Evolutionary conservation across 2,113 vertebrate species (phyloP), one percentile per base, ranked within the genome.

Genomic region (Etia nguti): DNA sequence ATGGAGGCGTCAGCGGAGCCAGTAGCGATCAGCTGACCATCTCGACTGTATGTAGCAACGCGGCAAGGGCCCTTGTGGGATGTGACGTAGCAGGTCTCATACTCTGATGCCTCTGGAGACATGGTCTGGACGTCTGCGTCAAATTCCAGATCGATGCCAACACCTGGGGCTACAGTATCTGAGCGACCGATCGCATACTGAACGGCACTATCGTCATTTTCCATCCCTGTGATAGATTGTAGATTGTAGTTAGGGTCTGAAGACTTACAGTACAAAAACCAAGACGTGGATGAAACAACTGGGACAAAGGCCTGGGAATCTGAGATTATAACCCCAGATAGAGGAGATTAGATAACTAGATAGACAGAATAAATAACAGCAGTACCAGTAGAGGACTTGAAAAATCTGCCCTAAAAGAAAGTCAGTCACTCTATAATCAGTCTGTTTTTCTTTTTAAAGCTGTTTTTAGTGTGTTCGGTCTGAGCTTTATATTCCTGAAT

Each of bases 151-250:
- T 99, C 98, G 43, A 99, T 99, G 3, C 98, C 98, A 0, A 99
- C 98, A 56, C 98, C 98, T 0, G 98, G 98, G 3, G 98, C 98
- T 18, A 99, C 98, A 0, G 98, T 99, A 48, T 99, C 99, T 0
- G 98, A 99, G 43, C 98, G 98, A 8, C 98, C 99, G 3, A 99
- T 99, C 8, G 98, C 98, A n/a, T 99, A 99, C 81, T 99, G 98
- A 3, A 99, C 98, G 0, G 98, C 97, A 0, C 96, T 98, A 93
- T 99, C 98, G 3, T 99, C 99, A 0, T 99, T 99, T 94, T 99
- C 99, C 98, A 99, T 98, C 59, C 98, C 98, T 99, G 95, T 31
- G 90, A 88, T 16, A 24, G 13, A 29, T 15, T 8, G 8, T 5
- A 46, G 2, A 18, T 16, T 36, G 3, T 6, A 43, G 3, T 56